A percentile compares a stretch with the other conserved stretches of the same genome.
Evolutionary conservation across 2,888 invertebrate species (phyloP).

Genomic region (Parthenolecanium corni): DNA sequence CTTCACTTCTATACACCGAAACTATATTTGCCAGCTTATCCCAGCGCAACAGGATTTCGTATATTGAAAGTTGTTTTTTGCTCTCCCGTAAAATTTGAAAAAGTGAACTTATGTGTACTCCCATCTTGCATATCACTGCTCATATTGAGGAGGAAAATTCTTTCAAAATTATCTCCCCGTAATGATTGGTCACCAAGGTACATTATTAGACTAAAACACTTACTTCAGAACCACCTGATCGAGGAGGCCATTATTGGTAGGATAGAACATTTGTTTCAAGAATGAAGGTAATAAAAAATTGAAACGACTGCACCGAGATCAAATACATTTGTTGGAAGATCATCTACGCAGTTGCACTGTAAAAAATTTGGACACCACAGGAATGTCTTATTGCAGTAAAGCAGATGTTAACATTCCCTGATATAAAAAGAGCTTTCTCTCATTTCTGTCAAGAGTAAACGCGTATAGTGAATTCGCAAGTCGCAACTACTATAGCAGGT

Average conservation of each 20-base stretch:
- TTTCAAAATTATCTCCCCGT: not conserved
- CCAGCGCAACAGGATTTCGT: too few species aligned
- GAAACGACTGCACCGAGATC: not conserved
- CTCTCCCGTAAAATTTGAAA: too few species aligned
- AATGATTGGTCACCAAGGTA: not conserved
- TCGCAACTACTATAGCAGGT: too few species aligned
- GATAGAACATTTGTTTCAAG: not conserved
- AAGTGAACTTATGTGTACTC: too few species aligned
- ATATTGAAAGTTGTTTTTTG: too few species aligned
- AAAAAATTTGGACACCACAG: constrained; percentile 22
- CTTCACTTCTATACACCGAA: too few species aligned
- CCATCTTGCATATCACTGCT: too few species aligned
- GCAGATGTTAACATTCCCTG: constrained; percentile 28
- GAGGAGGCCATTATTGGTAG: not conserved
- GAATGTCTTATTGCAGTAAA: constrained; percentile 12
- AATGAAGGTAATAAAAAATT: not conserved
- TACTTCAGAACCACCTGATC: not conserved
- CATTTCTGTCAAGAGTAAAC: constrained; percentile 4
- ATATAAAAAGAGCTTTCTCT: constrained; percentile 21
- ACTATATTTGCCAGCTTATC: too few species aligned
- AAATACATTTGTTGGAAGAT: too few species aligned
- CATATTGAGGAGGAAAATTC: not conserved
- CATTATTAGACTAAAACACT: too few species aligned
- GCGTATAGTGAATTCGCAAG: not conserved
- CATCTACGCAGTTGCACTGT: too few species aligned